Conservation (phyloP, 2,113 vertebrate species). For the Nibea albiflora region DNA sequence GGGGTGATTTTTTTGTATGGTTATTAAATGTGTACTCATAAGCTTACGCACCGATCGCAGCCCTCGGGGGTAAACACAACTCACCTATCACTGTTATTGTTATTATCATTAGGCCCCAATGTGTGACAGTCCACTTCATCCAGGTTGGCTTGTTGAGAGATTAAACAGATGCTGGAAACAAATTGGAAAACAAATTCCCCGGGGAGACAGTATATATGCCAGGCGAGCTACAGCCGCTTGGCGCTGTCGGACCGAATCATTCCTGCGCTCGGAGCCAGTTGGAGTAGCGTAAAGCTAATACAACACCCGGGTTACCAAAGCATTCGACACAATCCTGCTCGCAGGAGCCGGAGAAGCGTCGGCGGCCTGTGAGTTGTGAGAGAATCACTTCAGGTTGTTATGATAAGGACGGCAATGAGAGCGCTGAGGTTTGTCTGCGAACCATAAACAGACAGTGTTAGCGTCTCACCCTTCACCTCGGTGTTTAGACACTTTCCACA, state of each 20-base stretch:
- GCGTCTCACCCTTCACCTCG: slow-evolving; percentile 40
- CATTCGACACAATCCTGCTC: slow-evolving; percentile 8
- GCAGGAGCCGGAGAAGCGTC: slow-evolving; percentile 14
- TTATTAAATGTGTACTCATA: slow-evolving; percentile 66
- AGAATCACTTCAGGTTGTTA: slow-evolving; percentile 58
- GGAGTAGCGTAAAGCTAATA: slow-evolving; percentile 38
- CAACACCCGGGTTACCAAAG: slow-evolving; percentile 38
- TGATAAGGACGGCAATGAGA: slow-evolving; percentile 36
- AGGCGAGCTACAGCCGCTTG: slow-evolving; percentile 32
- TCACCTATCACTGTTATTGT: slow-evolving; percentile 73
- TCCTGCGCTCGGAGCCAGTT: slow-evolving; percentile 48
- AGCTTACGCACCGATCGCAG: slow-evolving; percentile 35
- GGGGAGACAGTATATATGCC: slow-evolving; percentile 30
- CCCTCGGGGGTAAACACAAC: slow-evolving; percentile 70
- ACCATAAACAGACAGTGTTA: slow-evolving; percentile 47
- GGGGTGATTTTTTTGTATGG: background rate
- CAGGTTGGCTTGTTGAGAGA: slow-evolving; percentile 73
- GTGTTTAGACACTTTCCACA: slow-evolving; percentile 37
- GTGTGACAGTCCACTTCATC: slow-evolving; percentile 73
- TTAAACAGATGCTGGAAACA: slow-evolving; percentile 76
- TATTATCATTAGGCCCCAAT: slow-evolving; percentile 68
- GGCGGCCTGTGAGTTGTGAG: slow-evolving; percentile 45
- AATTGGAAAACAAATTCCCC: slow-evolving; percentile 71
- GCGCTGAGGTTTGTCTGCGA: slow-evolving; percentile 26
- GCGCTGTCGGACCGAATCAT: slow-evolving; percentile 58